Conservation (phyloP, 2,888 invertebrate species). For the Hydropsyche betteni region DNA sequence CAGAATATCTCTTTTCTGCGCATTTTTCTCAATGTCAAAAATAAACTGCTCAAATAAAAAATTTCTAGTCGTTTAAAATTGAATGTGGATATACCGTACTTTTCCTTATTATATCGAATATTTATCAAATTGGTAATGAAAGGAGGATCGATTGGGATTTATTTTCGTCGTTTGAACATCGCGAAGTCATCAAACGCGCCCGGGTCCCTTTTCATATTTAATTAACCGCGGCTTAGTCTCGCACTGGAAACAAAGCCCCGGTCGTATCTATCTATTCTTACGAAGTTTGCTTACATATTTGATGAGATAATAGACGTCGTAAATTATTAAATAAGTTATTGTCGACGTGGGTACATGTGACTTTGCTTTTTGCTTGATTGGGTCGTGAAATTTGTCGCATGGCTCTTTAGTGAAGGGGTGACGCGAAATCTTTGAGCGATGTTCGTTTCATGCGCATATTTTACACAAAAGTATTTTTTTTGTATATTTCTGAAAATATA, state of each 20-base stretch:
- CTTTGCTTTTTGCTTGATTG: constrained; percentile 26
- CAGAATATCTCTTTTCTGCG: too few species aligned
- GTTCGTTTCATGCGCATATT: too few species aligned
- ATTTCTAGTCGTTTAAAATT: too few species aligned
- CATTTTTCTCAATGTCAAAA: too few species aligned
- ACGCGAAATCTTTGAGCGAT: too few species aligned
- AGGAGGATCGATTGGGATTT: too few species aligned
- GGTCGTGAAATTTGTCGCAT: background rate
- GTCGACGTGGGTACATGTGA: background rate
- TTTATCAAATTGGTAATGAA: background rate
- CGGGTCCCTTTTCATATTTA: constrained; percentile 22
- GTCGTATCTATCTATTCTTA: constrained; percentile 16
- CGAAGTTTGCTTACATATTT: constrained; percentile 28
- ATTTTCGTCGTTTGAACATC: background rate
- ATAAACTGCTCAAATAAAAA: too few species aligned
- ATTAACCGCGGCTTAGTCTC: constrained; percentile 24
- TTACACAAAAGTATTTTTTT: too few species aligned
- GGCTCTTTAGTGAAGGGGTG: too few species aligned
- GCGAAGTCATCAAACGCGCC: constrained; percentile 13
- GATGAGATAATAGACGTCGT: constrained; percentile 29
- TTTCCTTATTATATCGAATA: too few species aligned
- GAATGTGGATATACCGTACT: too few species aligned
- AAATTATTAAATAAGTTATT: constrained; percentile 25
- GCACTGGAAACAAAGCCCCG: constrained; percentile 10
- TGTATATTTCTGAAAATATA: too few species aligned